These are phyloP conservation scores for Dysidea cf. avara DNA, from an alignment of 37 sponge, comb jelly and placozoan species.

Conservation along the genomic window DNA sequence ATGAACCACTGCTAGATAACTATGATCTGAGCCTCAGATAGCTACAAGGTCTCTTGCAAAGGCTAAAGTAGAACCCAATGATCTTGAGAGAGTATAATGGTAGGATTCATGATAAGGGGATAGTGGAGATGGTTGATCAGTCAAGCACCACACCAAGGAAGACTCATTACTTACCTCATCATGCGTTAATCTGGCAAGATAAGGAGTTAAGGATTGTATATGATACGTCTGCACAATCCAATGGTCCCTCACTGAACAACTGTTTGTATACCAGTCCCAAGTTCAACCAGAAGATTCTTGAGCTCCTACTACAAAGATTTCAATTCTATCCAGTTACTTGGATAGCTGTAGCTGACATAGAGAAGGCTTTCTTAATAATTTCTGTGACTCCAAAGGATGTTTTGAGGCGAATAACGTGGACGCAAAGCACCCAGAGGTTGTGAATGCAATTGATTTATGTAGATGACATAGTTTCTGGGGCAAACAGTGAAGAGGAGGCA, in stretches of 20 bases:
- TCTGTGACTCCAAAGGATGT: conserved; percentile 9
- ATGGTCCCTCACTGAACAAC: conserved; percentile 27
- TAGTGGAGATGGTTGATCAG: neutral
- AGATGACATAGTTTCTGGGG: conserved; percentile 20
- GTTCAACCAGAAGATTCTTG: conserved; percentile 18
- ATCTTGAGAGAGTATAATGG: conserved; percentile 6
- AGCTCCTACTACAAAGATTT: conserved; percentile 18
- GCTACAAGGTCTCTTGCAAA: conserved; percentile 6
- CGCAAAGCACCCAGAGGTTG: too few species aligned
- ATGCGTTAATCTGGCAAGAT: conserved; percentile 22
- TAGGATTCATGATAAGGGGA: conserved; percentile 3
- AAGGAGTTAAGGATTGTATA: too few species aligned
- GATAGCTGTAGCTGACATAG: conserved; percentile 11
- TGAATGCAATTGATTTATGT: conserved; percentile 14
- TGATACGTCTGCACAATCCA: conserved; percentile 19
- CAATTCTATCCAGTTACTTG: conserved; percentile 1
- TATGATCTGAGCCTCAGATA: conserved; percentile 1
- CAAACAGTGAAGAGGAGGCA: conserved; percentile 17
- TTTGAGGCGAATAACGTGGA: too few species aligned
- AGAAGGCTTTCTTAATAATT: conserved; percentile 35
- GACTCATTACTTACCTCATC: conserved; percentile 32
- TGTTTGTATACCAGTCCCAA: conserved; percentile 23
- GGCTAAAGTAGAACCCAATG: conserved; percentile 12
- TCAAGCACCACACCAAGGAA: neutral
- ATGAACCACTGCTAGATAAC: conserved; percentile 7